These are phyloP conservation scores for Hyppa rectilinea DNA, from an alignment of 2,888 invertebrate species.

Conservation along the genomic window DNA sequence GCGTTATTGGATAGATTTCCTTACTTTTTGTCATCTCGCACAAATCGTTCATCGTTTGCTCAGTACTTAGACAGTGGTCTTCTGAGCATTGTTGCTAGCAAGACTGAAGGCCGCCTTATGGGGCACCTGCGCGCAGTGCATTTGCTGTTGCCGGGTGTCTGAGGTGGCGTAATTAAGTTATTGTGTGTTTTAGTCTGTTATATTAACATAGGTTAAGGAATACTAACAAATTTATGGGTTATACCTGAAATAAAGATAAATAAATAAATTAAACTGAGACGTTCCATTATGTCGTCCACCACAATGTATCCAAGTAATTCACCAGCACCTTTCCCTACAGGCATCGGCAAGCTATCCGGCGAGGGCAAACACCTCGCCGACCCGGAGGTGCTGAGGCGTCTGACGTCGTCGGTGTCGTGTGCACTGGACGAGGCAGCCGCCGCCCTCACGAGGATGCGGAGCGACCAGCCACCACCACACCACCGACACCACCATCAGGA, in stretches of 20 bases:
- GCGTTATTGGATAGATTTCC: not conserved
- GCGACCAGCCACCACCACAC: constrained; percentile 94
- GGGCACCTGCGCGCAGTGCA: too few relatives aligned
- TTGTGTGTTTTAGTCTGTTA: too few relatives aligned
- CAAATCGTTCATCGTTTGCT: not conserved
- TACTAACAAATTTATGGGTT: too few relatives aligned
- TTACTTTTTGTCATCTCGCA: not conserved
- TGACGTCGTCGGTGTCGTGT: constrained; percentile 97
- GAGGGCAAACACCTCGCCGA: constrained; percentile 96
- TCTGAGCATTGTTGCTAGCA: too few relatives aligned
- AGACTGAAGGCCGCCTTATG: too few relatives aligned
- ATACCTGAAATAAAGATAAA: too few relatives aligned
- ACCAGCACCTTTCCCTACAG: constrained; percentile 80
- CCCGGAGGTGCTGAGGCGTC: constrained; percentile 96
- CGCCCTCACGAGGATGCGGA: constrained; percentile 98
- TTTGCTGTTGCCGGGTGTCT: too few relatives aligned
- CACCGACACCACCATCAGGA: constrained; percentile 86
- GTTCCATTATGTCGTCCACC: not conserved
- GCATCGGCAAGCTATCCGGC: constrained; percentile 95
- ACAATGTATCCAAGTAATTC: not conserved
- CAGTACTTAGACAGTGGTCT: too few relatives aligned
- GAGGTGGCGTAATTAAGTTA: too few relatives aligned
- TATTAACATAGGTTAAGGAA: too few relatives aligned
- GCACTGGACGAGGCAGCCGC: constrained; percentile 99
- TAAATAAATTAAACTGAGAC: not conserved